Evolutionary conservation across 1,140 invertebrate genomes (phyloP), one percentile per base, ranked within the genome.

Genomic region (Antheraea mylitta): DNA sequence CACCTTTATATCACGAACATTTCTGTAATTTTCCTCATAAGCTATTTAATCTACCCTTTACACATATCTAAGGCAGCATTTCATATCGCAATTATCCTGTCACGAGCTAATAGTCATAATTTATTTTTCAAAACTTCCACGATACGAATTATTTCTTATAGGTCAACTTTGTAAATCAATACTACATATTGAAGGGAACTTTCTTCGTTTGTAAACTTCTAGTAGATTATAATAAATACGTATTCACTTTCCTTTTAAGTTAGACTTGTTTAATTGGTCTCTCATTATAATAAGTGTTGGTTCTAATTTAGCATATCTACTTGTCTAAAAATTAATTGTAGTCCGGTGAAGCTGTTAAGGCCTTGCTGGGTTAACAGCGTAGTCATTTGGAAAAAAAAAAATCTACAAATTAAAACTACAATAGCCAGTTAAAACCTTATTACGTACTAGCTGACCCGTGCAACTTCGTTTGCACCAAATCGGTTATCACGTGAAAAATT

Each of bases 21-120:
- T 63, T 63, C 16, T 63, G 61, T 63, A 63, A 36, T 63, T 63
- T 37, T 61, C 59, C 18, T 61, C 19, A 37, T 63, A 37, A 63
- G 13, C 22, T 22, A 30, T 63, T 61, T 13, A 63, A 37, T 22
- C 19, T 42, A 65, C 45, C 45, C 48, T 72, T 42, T 65, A 13
- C 42, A 66, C 58, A 62, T 22, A n/a, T 0, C 45, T 36, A 61
- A 66, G 66, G 66, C 22, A 36, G 59, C 60, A 64, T 69, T 18
- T 71, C 30, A 65, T 68, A 42, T 22, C 16, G 58, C 75, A 77
- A 79, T 79, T 75, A 77, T 66, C 69, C 71, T 77, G 77, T 76
- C 77, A 68, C 53, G 63, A 42, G 67, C 61, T 18, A 53, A 70
- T 75, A 58, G 71, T 62, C 58, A 63, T 70, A 63, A 65, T 65